phyloP scores from a whole-genome alignment of 2,888 invertebrate genomes.

The Caprella mutica region DNA sequence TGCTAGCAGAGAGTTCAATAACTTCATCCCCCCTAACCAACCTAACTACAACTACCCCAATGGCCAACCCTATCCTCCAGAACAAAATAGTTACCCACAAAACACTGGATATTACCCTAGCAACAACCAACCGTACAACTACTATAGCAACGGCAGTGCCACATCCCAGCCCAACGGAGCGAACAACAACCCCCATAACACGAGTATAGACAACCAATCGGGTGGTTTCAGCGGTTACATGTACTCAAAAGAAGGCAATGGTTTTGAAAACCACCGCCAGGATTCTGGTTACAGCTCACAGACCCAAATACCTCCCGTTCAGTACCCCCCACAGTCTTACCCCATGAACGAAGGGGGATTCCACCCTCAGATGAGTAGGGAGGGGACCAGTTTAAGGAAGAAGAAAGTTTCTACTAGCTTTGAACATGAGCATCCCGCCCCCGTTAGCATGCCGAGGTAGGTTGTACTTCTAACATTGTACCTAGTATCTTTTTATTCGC shows the following conservation, averaged over 20 bases:
- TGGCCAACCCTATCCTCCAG: background rate
- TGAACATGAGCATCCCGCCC: conserved; percentile 49
- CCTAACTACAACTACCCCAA: conserved; percentile 8
- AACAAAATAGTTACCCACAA: background rate
- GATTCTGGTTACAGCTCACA: conserved; percentile 36
- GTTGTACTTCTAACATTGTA: too few species aligned
- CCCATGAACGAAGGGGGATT: conserved; percentile 35
- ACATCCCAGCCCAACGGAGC: conserved; percentile 14
- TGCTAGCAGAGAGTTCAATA: background rate
- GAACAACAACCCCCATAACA: conserved; percentile 20
- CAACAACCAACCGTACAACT: background rate
- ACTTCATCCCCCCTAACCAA: too few species aligned
- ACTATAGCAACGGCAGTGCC: background rate
- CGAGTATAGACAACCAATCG: conserved; percentile 26
- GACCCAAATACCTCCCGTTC: conserved; percentile 32
- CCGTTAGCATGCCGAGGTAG: conserved; percentile 36
- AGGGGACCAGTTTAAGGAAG: conserved; percentile 39
- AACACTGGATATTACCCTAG: background rate
- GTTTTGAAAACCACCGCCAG: conserved; percentile 42
- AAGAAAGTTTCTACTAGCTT: conserved; percentile 52
- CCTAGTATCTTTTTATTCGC: too few species aligned
- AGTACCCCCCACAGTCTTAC: conserved; percentile 37
- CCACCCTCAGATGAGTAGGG: conserved; percentile 18
- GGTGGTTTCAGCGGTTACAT: conserved; percentile 34
- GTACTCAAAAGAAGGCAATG: conserved; percentile 37